Evolutionary conservation across 1,140 invertebrate species (phyloP).

Genomic region (Luehdorfia chinensis): DNA sequence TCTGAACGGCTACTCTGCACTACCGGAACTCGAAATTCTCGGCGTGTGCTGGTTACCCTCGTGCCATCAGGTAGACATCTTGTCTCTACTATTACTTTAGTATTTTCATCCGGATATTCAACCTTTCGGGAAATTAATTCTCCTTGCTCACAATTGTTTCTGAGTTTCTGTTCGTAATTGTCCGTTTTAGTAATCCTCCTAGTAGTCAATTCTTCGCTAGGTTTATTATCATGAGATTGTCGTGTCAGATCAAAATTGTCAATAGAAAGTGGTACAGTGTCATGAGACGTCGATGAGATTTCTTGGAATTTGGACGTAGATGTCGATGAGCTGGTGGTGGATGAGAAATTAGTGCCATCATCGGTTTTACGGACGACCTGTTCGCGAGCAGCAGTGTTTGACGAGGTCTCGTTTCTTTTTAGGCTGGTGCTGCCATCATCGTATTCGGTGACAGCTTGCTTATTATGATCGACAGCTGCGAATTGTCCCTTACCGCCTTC

Average conservation of each 20-base stretch:
- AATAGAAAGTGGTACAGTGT: constrained; percentile 51
- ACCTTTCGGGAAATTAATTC: constrained; percentile 77
- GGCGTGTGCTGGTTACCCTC: constrained; percentile 80
- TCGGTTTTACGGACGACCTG: constrained; percentile 78
- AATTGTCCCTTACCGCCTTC: constrained; percentile 79
- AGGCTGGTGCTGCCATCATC: constrained; percentile 80
- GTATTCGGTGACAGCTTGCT: constrained; percentile 77
- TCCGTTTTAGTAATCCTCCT: constrained; percentile 35
- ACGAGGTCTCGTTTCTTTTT: constrained; percentile 77
- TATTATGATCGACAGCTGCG: constrained; percentile 78
- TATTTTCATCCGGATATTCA: constrained; percentile 80
- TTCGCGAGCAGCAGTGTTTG: constrained; percentile 79
- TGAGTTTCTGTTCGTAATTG: constrained; percentile 42
- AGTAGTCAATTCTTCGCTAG: constrained; percentile 35
- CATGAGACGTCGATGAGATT: constrained; percentile 49
- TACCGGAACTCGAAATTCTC: constrained; percentile 76
- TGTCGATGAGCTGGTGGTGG: constrained; percentile 67
- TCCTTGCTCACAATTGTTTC: constrained; percentile 44
- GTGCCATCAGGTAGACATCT: constrained; percentile 81
- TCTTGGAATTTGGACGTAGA: constrained; percentile 67
- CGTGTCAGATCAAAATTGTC: constrained; percentile 38
- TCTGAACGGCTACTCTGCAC: constrained; percentile 49
- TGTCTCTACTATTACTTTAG: constrained; percentile 80
- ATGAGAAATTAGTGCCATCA: constrained; percentile 68
- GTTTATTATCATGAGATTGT: constrained; percentile 35